phyloP scores from a whole-genome alignment of 2,888 invertebrate genomes.

The Epinotia nisella region DNA sequence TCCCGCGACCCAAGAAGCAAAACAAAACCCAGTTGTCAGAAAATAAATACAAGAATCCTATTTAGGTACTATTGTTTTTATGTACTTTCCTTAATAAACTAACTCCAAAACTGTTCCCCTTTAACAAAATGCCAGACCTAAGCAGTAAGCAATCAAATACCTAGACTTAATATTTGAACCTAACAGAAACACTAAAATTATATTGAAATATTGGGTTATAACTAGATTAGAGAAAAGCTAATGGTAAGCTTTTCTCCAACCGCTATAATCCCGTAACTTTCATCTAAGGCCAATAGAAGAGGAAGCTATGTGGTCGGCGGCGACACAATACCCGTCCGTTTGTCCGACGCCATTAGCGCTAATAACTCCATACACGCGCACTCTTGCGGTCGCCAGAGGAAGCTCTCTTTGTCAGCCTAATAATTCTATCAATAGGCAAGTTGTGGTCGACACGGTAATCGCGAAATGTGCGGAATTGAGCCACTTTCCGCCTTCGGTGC shows the following conservation, averaged over 20 bases:
- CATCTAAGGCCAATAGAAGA: conserved; percentile 52
- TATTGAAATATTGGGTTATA: too few species aligned
- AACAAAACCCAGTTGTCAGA: too few species aligned
- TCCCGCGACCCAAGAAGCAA: too few species aligned
- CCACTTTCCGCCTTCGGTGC: conserved; percentile 46
- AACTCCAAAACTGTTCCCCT: too few species aligned
- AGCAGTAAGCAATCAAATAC: too few species aligned
- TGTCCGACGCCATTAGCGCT: conserved; percentile 71
- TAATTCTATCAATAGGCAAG: conserved; percentile 78
- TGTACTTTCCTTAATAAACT: too few species aligned
- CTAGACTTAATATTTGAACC: too few species aligned
- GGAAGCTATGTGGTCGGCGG: conserved; percentile 68
- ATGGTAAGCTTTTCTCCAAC: neutral
- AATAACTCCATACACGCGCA: conserved; percentile 74
- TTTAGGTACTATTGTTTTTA: too few species aligned
- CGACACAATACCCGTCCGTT: conserved; percentile 64
- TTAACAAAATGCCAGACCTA: too few species aligned
- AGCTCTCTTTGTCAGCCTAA: conserved; percentile 66
- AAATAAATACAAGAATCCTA: too few species aligned
- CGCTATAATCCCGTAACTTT: conserved; percentile 32
- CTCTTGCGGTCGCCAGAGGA: conserved; percentile 71
- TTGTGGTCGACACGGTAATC: conserved; percentile 76
- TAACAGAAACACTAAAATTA: too few species aligned
- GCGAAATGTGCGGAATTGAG: conserved; percentile 67
- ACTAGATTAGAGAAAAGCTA: too few species aligned